phyloP scores from a whole-genome alignment of 2,888 invertebrate genomes.

The Platycheirus rosarum region DNA sequence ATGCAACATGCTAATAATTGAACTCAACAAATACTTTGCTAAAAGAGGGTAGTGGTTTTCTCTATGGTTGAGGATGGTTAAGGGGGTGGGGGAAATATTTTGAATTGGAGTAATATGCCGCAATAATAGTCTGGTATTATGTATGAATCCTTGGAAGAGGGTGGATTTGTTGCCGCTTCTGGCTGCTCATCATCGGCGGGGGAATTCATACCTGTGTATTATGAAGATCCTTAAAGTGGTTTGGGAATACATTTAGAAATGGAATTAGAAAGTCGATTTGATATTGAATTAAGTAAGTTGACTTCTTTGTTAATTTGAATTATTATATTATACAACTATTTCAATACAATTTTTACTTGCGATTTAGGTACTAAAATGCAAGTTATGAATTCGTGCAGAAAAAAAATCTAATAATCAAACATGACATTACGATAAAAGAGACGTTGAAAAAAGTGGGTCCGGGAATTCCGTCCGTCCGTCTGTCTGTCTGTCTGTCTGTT shows the following conservation, averaged over 20 bases:
- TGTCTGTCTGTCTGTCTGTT: too few relatives aligned
- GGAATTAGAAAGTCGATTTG: constrained; percentile 28
- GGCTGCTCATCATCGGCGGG: not conserved
- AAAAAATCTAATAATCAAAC: too few relatives aligned
- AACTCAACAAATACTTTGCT: constrained; percentile 59
- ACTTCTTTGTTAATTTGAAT: too few relatives aligned
- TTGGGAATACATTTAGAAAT: not conserved
- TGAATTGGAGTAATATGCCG: constrained; percentile 66
- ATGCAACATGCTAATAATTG: constrained; percentile 74
- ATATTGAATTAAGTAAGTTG: not conserved
- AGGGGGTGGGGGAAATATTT: constrained; percentile 43
- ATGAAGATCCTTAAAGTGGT: constrained; percentile 12
- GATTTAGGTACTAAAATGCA: too few relatives aligned
- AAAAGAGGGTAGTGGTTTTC: constrained; percentile 59
- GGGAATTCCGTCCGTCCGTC: too few relatives aligned
- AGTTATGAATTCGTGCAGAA: too few relatives aligned
- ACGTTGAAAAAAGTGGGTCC: too few relatives aligned
- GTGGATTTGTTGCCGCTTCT: constrained; percentile 12
- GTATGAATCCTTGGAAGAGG: constrained; percentile 27
- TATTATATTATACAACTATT: too few relatives aligned
- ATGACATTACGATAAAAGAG: too few relatives aligned
- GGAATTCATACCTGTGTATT: constrained; percentile 41
- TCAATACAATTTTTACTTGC: too few relatives aligned
- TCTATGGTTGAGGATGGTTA: constrained; percentile 42
- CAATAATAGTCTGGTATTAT: constrained; percentile 64